These are phyloP conservation scores for Triops longicaudatus DNA, from an alignment of 1,140 invertebrate species.

Conservation along the genomic window DNA sequence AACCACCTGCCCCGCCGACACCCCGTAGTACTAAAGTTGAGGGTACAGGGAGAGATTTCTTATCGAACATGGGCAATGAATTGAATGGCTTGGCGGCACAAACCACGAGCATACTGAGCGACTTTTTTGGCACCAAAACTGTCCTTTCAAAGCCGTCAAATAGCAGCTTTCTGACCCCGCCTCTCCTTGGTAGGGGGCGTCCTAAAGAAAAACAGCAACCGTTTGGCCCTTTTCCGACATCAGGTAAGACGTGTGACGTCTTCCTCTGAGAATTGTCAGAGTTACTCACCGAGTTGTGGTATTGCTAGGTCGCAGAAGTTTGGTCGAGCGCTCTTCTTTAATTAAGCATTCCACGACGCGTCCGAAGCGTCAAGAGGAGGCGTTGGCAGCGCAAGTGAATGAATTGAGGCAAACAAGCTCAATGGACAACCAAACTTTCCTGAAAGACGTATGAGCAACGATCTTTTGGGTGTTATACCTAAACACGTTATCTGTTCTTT, in stretches of 20 bases:
- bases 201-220: constrained; percentile 51
- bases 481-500: not conserved
- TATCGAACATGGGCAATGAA: constrained; percentile 79
- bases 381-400: constrained; percentile 53
- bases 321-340: constrained; percentile 80
- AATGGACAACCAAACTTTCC: constrained; percentile 75
- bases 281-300: constrained; percentile 4
- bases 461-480: not conserved
- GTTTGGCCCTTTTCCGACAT: constrained; percentile 40
- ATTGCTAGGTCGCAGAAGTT: constrained; percentile 56
- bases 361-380: constrained; percentile 50
- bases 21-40: constrained; percentile 26
- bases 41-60: constrained; percentile 61
- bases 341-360: constrained; percentile 61
- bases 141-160: not conserved
- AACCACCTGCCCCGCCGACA: constrained; percentile 27
- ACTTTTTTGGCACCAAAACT: constrained; percentile 64
- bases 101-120: constrained; percentile 83
- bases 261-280: constrained; percentile 33
- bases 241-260: constrained; percentile 40
- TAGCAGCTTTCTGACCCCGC: not conserved
- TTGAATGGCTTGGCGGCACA: constrained; percentile 81
- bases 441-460: constrained; percentile 59
- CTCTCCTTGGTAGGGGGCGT: constrained; percentile 23
- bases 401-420: constrained; percentile 59